Conservation (phyloP, 2,113 vertebrate genomes). For the Rhodinocichla rosea region DNA sequence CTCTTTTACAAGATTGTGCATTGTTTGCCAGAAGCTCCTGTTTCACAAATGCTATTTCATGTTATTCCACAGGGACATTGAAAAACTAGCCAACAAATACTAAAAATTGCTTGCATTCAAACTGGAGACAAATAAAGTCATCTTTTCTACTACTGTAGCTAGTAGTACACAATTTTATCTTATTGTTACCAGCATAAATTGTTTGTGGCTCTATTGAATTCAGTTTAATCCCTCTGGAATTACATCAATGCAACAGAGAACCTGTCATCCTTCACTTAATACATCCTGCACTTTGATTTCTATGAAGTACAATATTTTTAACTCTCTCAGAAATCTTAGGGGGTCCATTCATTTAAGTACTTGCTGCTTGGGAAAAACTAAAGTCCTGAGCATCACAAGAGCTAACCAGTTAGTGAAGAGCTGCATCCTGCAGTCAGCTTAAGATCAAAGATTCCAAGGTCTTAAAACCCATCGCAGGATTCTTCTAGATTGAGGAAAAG, state of each 20-base stretch:
- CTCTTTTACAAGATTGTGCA: background rate
- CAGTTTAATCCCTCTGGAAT: background rate
- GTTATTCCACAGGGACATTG: background rate
- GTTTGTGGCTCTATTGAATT: background rate
- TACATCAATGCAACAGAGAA: background rate
- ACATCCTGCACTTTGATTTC: background rate
- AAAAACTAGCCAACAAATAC: background rate
- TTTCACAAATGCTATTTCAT: slow-evolving; percentile 14
- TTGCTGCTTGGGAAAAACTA: background rate
- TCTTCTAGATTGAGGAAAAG: background rate
- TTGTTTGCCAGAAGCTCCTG: background rate
- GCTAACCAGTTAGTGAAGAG: background rate
- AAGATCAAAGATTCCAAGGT: background rate
- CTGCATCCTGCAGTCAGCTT: background rate
- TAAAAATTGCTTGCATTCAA: background rate
- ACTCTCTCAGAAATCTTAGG: background rate
- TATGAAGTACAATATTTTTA: background rate
- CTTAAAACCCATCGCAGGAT: background rate
- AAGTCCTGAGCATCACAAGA: background rate
- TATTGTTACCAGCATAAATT: background rate
- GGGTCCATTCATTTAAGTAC: background rate
- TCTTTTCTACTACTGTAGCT: background rate
- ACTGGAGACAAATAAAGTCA: background rate
- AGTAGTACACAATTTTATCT: background rate
- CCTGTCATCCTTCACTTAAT: background rate